Percentiles rank a stretch among this genome's conserved stretches.
These are phyloP conservation scores for Mormyrus iriodes DNA, from an alignment of 2,113 vertebrate genomes.

Conservation along the genomic window DNA sequence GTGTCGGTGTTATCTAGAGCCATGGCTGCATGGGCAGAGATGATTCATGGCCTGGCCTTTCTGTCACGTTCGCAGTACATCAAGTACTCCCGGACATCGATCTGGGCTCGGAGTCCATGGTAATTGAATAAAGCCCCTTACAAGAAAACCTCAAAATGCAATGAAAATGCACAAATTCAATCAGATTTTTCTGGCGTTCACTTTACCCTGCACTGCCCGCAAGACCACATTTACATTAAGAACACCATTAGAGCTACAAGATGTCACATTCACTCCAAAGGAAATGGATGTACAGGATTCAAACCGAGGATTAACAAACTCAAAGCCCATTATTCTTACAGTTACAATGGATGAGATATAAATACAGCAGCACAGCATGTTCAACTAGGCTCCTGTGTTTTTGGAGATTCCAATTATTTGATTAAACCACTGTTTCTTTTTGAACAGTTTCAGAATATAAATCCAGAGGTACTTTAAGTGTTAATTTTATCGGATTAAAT, in stretches of 20 bases:
- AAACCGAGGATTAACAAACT: neutral
- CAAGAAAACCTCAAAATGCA: neutral
- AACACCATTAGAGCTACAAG: neutral
- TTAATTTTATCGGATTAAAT: neutral
- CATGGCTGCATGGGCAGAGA: neutral
- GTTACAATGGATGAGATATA: neutral
- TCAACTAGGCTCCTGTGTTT: neutral
- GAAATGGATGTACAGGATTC: neutral
- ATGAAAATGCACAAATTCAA: neutral
- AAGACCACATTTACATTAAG: neutral
- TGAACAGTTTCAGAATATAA: neutral
- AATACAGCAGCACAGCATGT: neutral
- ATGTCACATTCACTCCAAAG: neutral
- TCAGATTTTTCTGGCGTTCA: neutral
- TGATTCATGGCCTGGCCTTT: neutral
- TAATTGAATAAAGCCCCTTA: constrained; percentile 9
- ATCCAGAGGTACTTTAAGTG: neutral
- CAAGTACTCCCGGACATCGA: neutral
- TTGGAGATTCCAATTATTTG: neutral
- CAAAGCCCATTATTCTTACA: neutral
- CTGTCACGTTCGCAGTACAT: neutral
- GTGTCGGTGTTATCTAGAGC: no score
- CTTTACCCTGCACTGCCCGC: neutral
- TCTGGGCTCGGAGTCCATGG: neutral
- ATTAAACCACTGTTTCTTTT: neutral